Evolutionary conservation across 1,140 invertebrate species (phyloP), one percentile per base, ranked within the genome.

Genomic region (Sarcophaga bullata): DNA sequence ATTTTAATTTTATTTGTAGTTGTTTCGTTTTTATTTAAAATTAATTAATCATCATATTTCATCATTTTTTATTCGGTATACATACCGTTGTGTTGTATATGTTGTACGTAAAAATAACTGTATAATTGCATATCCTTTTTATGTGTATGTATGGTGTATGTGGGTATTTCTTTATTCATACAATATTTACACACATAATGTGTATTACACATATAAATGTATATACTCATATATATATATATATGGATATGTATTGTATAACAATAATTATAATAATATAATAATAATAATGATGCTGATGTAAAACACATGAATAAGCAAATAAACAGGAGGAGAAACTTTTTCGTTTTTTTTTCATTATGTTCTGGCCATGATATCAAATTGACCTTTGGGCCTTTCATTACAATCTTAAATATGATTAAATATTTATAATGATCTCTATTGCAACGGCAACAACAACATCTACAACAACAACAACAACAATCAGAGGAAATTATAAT

Each of bases 301-400:
- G 75, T 49, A 7, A 58, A 58, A 58, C 3, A n/a, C 15, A 58
- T 58, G 54, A 58, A 58, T 58, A 58, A 58, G 15, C 8, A 58
- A 68, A 25, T 68, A 68, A 19, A 68, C 62, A 68, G 4, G 17
- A 13, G 7, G n/a, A 58, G 13, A 58, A 58, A 58, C 15, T 58
- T 6, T 58, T 58, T n/a, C n/a, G n/a, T 58, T 37, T 37, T 37
- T 37, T 37, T 37, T 37, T 37, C 62, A 25, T 8, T 68, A 68
- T 19, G 19, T 7, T 37, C 25, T 68, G 62, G n/a, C 62, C 62
- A 68, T 68, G 62, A 68, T 68, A 68, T 68, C 62, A 68, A 68
- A 68, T 68, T 78, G 75, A 78, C 75, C 75, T 78, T 78, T 52
- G 75, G 75, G n/a, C 58, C 75, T 78, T 78, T 78, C 75, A 78